phyloP scores from a whole-genome alignment of 2,113 vertebrate species.

The Periophthalmodon schlosseri region DNA sequence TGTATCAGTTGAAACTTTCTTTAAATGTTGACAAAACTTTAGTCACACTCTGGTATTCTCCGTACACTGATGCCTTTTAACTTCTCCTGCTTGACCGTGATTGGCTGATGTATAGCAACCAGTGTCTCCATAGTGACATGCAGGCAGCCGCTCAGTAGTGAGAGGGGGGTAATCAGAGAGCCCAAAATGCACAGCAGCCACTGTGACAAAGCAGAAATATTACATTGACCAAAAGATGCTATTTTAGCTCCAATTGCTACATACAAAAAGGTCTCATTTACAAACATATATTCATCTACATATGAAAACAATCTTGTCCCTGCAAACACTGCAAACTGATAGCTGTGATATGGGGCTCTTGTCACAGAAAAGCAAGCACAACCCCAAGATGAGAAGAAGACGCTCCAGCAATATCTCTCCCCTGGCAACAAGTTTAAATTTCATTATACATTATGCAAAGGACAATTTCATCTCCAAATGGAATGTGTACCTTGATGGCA shows the following conservation, averaged over 20 bases:
- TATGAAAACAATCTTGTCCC: neutral
- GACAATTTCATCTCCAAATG: constrained; percentile 65
- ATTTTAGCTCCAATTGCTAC: constrained; percentile 1
- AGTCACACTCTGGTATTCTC: constrained; percentile 2
- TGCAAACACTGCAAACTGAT: constrained; percentile 42
- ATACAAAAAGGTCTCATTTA: neutral
- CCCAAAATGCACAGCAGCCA: constrained; percentile 38
- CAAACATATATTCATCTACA: constrained; percentile 1
- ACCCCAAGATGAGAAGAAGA: constrained; percentile 47
- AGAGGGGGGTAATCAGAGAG: constrained; percentile 34
- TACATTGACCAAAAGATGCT: constrained; percentile 12
- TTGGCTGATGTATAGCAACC: constrained; percentile 69
- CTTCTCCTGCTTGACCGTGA: constrained; percentile 31
- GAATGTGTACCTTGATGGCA: constrained; percentile 53
- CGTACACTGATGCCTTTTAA: constrained; percentile 34
- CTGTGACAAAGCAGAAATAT: constrained; percentile 29
- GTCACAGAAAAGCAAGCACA: constrained; percentile 62
- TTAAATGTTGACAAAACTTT: neutral
- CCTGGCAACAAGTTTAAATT: constrained; percentile 62
- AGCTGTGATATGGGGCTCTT: constrained; percentile 58
- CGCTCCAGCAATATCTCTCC: constrained; percentile 52
- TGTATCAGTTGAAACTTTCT: neutral
- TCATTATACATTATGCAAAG: constrained; percentile 71
- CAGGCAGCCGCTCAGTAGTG: constrained; percentile 43
- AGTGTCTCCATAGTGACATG: constrained; percentile 69